Percentiles rank a stretch among this genome's conserved stretches.
Conservation (phyloP, 2,888 invertebrate genomes). For the Stenolophus ochropezus region DNA sequence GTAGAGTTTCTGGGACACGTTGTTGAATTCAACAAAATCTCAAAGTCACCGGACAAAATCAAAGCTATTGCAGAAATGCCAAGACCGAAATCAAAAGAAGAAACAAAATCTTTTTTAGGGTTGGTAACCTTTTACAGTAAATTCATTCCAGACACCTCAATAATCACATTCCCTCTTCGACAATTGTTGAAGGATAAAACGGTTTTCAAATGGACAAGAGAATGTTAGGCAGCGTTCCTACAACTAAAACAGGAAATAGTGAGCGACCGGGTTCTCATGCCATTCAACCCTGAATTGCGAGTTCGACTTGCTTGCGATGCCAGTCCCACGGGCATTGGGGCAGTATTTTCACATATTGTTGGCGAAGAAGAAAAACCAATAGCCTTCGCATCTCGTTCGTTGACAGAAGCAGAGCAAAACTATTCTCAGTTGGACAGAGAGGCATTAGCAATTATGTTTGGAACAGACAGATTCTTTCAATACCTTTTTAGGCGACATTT, state of each 20-base stretch:
- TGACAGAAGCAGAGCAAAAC: conserved; percentile 63
- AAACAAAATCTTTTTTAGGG: too few relatives aligned
- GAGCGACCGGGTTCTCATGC: conserved; percentile 24
- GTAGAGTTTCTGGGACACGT: too few relatives aligned
- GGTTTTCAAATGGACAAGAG: conserved; percentile 45
- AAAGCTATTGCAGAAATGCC: too few relatives aligned
- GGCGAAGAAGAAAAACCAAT: conserved; percentile 54
- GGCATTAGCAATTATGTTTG: conserved; percentile 58
- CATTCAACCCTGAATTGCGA: conserved; percentile 15
- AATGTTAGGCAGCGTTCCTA: conserved; percentile 41
- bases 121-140: too few relatives aligned
- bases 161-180: conserved; percentile 17
- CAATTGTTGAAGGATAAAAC: conserved; percentile 23
- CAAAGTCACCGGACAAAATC: too few relatives aligned
- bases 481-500: conserved; percentile 24
- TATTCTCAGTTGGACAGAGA: conserved; percentile 65
- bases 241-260: conserved; percentile 38
- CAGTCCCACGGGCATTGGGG: conserved; percentile 62
- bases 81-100: too few relatives aligned
- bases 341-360: conserved; percentile 64
- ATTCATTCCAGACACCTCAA: conserved; percentile 44
- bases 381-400: conserved; percentile 62
- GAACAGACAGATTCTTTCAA: background rate
- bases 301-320: too few relatives aligned
- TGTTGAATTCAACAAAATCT: too few relatives aligned